Evolutionary conservation across 1,140 invertebrate genomes (phyloP), one percentile per base, ranked within the genome.

Genomic region (Zaprionus kolodkinae): DNA sequence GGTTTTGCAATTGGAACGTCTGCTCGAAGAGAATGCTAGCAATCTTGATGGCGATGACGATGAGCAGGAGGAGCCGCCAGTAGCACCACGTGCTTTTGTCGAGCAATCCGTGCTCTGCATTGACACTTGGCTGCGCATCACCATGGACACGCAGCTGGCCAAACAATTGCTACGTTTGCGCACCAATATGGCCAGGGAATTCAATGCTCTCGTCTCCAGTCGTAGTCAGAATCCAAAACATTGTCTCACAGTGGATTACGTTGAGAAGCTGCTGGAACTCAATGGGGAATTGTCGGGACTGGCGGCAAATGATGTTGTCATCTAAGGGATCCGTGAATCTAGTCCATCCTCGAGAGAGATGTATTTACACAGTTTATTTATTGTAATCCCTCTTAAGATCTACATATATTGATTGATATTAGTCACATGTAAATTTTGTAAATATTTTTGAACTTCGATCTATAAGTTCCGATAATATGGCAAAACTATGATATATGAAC

Each of bases 81-180:
- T n/a, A n/a, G n/a, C n/a, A n/a, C n/a, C 6, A 30, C 4, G 35
- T 7, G 7, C 0, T 13, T 15, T 13, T 12, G 40, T 43, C 7
- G 7, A 55, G 0, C 33, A 62, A 1, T 56, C 56, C 2, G 3
- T 38, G n/a, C 48, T 83, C 0, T 71, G 36, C 35, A 25, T 85
- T 1, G 82, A 87, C 30, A 17, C 12, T 1, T 79, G 79, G 79
- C 9, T 87, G 6, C 65, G 64, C 0, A 57, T 86, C 1, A 3
- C 0, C 0, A 2, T 85, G 30, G 35, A 64, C 27, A n/a, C 40
- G 0, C 17, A 61, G 2, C 5, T 76, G 5, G 79, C 36, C 0
- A 0, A 11, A 3, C 30, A 73, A 0, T 9, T 86, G 6, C 13
- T 67, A 0, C n/a, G 30, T 0, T 27, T 86, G 33, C 82, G 82